Evolutionary conservation across 92 coral and sea anemone species (phyloP).

Genomic region (Siderastrea siderea): DNA sequence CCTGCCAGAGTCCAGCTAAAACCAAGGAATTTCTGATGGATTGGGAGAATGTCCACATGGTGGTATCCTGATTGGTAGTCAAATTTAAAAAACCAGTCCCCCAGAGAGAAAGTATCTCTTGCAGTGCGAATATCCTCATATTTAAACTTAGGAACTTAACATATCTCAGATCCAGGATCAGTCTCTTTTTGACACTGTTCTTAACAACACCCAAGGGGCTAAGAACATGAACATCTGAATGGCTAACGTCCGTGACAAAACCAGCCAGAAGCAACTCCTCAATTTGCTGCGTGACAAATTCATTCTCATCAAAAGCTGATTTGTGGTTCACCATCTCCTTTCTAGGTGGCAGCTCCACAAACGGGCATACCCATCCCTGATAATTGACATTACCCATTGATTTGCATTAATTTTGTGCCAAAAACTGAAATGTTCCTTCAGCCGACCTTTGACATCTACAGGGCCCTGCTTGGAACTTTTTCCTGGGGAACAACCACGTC

Average conservation of each 20-base stretch:
- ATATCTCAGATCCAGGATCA: conserved; percentile 18
- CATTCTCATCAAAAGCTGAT: no score
- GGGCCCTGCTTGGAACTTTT: not conserved
- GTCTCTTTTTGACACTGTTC: not conserved
- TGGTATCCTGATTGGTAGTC: conserved; percentile 49
- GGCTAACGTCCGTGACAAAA: not conserved
- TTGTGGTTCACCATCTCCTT: no score
- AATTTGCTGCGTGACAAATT: conserved; percentile 29
- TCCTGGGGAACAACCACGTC: not conserved
- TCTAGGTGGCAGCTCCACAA: no score
- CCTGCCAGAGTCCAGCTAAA: no score
- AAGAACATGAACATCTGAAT: not conserved
- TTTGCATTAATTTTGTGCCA: no score
- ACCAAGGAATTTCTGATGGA: no score
- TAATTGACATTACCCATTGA: no score
- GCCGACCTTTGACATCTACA: conserved; percentile 29
- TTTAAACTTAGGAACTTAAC: conserved; percentile 3
- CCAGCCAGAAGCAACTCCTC: conserved; percentile 7
- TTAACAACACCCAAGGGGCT: conserved; percentile 9
- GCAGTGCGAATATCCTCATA: conserved; percentile 27
- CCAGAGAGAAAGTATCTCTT: not conserved
- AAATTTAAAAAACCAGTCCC: conserved; percentile 3
- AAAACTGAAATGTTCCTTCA: conserved; percentile 6
- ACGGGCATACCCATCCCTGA: no score
- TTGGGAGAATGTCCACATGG: conserved; percentile 47